phyloP scores from a whole-genome alignment of 1,140 invertebrate species.

The Trissolcus basalis region DNA sequence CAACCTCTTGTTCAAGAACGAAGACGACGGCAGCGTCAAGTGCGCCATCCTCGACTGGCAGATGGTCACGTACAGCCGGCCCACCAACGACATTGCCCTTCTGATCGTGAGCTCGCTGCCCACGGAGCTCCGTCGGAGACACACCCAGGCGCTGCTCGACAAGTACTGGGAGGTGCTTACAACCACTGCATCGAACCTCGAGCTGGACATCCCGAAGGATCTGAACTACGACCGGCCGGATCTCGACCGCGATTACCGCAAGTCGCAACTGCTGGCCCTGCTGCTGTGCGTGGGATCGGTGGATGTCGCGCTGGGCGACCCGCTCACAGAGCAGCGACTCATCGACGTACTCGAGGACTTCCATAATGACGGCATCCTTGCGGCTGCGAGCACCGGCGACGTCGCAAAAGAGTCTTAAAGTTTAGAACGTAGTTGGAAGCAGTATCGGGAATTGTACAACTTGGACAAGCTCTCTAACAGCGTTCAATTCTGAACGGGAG shows the following conservation, averaged over 20 bases:
- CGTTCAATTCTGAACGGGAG: too few species aligned
- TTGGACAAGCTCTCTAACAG: too few species aligned
- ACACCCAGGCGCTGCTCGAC: slow-evolving; percentile 80
- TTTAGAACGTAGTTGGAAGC: neutral
- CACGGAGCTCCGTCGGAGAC: slow-evolving; percentile 80
- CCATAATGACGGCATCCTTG: slow-evolving; percentile 78
- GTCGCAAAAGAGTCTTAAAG: slow-evolving; percentile 44
- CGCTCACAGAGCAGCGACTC: slow-evolving; percentile 82
- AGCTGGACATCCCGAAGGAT: slow-evolving; percentile 78
- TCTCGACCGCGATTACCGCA: slow-evolving; percentile 81
- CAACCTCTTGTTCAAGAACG: slow-evolving; percentile 83
- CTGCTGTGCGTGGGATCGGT: slow-evolving; percentile 87
- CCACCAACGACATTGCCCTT: slow-evolving; percentile 86
- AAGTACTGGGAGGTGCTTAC: slow-evolving; percentile 82
- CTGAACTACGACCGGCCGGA: slow-evolving; percentile 77
- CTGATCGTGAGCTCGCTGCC: slow-evolving; percentile 86
- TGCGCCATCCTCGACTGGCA: slow-evolving; percentile 89
- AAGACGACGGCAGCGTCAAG: slow-evolving; percentile 71
- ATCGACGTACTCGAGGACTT: slow-evolving; percentile 79
- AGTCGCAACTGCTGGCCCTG: slow-evolving; percentile 84
- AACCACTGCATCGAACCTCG: slow-evolving; percentile 76
- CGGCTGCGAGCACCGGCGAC: slow-evolving; percentile 59
- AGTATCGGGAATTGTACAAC: too few species aligned
- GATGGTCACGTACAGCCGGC: slow-evolving; percentile 86
- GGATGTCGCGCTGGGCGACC: slow-evolving; percentile 83